Evolutionary conservation across 2,888 invertebrate genomes (phyloP), one percentile per base, ranked within the genome.

Genomic region (Aleiodes leptofemur): DNA sequence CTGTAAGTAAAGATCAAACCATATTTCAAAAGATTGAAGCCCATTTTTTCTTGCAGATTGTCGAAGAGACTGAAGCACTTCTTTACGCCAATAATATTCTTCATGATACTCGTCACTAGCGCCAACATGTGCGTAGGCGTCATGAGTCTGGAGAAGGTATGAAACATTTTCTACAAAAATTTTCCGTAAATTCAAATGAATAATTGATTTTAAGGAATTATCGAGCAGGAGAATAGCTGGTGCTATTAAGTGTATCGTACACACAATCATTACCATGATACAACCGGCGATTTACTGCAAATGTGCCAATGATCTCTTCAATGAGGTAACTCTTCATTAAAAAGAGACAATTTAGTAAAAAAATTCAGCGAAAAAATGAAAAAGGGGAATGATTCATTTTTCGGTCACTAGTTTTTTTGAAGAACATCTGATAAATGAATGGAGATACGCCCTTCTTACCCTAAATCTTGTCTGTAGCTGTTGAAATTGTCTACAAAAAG

Each of bases 221-320:
- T 5, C 13, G 43, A 61, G 14, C 16, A n/a, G 16, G 4, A 61
- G 43, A 34, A 61, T 34, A 5, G 61, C 38, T 61, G 61, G 61
- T 0, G 34, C 43, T n/a, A 43, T 38, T 9, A 38, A 61, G 34
- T 14, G 38, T 3, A 14, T 61, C 2, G 43, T 61, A 0, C 38
- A 38, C 7, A 61, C 61, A 0, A 2, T 34, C 2, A 4, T 61
- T 61, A 61, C 38, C 7, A 38, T 61, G 14, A 61, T 61, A 7
- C 61, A 61, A 16, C 61, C 61, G 5, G 61, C 43, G 6, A 61
- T 61, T 16, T 61, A 61, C 9, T 61, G 61, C 43, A 61, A 14
- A 38, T 61, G 34, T 43, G 61, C 61, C 2, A 61, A 61, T 43
- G 61, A 61, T 38, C 43, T 61, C 3, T 16, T 13, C 9, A 16